These are phyloP conservation scores for Papilio polytes DNA, from an alignment of 1,140 invertebrate genomes.

Conservation along the genomic window DNA sequence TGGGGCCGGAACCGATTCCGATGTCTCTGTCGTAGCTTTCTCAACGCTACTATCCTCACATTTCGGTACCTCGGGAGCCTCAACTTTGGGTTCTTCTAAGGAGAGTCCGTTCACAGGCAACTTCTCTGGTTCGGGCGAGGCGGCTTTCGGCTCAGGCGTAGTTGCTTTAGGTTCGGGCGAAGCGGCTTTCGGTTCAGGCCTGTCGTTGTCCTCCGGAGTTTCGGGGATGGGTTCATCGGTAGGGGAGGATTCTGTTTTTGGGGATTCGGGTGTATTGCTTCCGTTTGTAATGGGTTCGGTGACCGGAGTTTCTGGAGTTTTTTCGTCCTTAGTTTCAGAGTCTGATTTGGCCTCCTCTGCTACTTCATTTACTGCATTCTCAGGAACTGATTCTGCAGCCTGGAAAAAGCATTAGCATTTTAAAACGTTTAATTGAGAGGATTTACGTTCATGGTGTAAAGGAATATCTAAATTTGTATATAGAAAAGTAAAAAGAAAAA, in stretches of 20 bases:
- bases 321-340: slow-evolving; percentile 71
- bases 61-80: slow-evolving; percentile 57
- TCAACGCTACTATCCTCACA: slow-evolving; percentile 68
- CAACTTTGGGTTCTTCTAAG: slow-evolving; percentile 70
- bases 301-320: slow-evolving; percentile 80
- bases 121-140: slow-evolving; percentile 64
- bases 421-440: background rate
- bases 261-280: slow-evolving; percentile 77
- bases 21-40: slow-evolving; percentile 60
- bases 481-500: background rate
- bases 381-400: slow-evolving; percentile 68
- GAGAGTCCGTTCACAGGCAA: slow-evolving; percentile 78
- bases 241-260: slow-evolving; percentile 66
- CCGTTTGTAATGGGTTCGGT: slow-evolving; percentile 82
- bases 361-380: slow-evolving; percentile 60
- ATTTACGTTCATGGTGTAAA: background rate
- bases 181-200: slow-evolving; percentile 61
- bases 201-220: slow-evolving; percentile 55
- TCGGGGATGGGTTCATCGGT: slow-evolving; percentile 54
- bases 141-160: slow-evolving; percentile 61
- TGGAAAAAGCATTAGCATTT: slow-evolving; percentile 49
- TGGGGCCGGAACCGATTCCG: slow-evolving; percentile 67
- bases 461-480: background rate
- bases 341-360: slow-evolving; percentile 64
- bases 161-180: slow-evolving; percentile 61